phyloP scores from a whole-genome alignment of 2,113 vertebrate species.

The Phylloscopus whistleri region DNA sequence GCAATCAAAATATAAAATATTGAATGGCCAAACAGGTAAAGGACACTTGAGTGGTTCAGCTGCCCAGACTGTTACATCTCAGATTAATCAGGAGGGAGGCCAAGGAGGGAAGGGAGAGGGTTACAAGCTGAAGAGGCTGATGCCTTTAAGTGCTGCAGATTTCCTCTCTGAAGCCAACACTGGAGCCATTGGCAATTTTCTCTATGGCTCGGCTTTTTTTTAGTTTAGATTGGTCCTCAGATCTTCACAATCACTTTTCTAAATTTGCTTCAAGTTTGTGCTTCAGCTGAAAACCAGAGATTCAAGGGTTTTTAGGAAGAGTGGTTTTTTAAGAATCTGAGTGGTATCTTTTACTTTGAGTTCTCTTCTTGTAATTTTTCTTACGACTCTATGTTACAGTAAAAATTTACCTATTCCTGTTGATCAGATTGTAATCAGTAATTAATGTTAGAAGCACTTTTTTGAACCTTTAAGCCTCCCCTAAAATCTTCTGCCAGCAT shows the following conservation, averaged over 20 bases:
- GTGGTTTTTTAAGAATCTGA: neutral
- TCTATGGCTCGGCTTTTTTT: neutral
- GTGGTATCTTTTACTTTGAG: neutral
- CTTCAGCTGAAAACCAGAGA: neutral
- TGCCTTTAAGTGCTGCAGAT: neutral
- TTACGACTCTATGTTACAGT: neutral
- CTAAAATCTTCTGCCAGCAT: neutral
- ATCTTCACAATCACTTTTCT: neutral
- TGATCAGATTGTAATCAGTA: neutral
- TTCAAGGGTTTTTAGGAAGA: neutral
- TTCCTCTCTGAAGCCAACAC: neutral
- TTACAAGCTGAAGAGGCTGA: neutral
- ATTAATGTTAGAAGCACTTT: neutral
- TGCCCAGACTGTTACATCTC: neutral
- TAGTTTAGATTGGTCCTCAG: neutral
- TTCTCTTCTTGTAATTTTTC: neutral
- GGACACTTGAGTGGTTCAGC: neutral
- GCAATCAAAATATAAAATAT: constrained; percentile 45
- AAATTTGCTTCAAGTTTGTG: neutral
- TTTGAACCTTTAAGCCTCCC: neutral
- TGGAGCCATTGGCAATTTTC: neutral
- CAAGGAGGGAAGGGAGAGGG: neutral
- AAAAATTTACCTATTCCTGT: neutral
- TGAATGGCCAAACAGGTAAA: constrained; percentile 5
- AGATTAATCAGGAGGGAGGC: neutral